These are phyloP conservation scores for Corydoras sp. DNA, from an alignment of 2,113 vertebrate species.

Conservation along the genomic window DNA sequence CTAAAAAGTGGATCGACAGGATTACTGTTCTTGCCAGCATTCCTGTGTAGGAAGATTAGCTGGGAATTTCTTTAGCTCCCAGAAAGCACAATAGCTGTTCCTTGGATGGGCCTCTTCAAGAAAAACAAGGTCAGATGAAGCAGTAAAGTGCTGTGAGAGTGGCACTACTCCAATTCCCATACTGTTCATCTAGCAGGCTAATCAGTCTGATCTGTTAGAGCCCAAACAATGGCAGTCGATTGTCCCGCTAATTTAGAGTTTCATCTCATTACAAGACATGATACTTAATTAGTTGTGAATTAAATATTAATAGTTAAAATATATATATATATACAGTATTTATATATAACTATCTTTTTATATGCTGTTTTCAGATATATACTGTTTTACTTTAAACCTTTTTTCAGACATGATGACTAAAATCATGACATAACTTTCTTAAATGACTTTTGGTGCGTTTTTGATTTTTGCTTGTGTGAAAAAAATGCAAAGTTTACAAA, in stretches of 20 bases:
- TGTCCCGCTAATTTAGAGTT: background rate
- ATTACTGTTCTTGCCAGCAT: constrained; percentile 52
- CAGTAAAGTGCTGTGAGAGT: constrained; percentile 12
- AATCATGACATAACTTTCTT: no score
- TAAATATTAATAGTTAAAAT: no score
- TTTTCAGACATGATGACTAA: no score
- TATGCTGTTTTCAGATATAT: no score
- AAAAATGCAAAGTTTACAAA: no score
- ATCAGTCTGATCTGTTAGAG: constrained; percentile 20
- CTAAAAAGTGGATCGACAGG: constrained; percentile 57
- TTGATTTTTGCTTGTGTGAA: no score
- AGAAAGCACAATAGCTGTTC: constrained; percentile 14
- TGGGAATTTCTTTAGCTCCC: constrained; percentile 35
- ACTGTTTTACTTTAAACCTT: no score
- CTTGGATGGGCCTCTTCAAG: constrained; percentile 18
- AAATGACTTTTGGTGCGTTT: no score
- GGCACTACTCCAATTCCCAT: constrained; percentile 2
- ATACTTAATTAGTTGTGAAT: background rate
- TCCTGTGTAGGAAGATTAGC: constrained; percentile 46
- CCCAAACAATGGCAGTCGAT: constrained; percentile 10
- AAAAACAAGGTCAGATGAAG: constrained; percentile 16
- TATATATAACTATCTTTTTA: no score
- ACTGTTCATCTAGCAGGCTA: constrained; percentile 22
- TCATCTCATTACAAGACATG: background rate
- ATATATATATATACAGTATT: no score